Conservation (phyloP, 2,888 invertebrate genomes). For the Pterostichus madidus region DNA sequence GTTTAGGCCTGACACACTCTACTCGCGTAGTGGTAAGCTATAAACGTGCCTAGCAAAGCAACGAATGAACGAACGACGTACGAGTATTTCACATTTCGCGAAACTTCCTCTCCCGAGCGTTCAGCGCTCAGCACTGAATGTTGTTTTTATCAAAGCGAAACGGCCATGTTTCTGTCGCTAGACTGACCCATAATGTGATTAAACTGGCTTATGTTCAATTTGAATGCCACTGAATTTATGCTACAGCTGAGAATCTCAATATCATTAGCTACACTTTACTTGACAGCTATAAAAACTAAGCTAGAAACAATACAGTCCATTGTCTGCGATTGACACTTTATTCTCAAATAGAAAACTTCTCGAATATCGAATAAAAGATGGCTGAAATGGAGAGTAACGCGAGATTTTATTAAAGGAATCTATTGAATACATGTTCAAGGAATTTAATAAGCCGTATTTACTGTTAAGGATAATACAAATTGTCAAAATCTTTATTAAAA, state of each 20-base stretch:
- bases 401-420: too few species aligned
- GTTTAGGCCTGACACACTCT: background rate
- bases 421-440: too few species aligned
- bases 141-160: constrained; percentile 11
- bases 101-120: background rate
- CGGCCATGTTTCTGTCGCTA: constrained; percentile 6
- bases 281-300: background rate
- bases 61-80: too few species aligned
- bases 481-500: too few species aligned
- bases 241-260: background rate
- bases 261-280: background rate
- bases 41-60: too few species aligned
- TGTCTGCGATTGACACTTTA: background rate
- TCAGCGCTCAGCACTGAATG: background rate
- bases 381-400: too few species aligned
- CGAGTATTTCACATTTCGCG: constrained; percentile 7
- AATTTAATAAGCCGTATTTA: too few species aligned
- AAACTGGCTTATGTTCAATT: constrained; percentile 19
- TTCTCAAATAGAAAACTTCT: too few species aligned
- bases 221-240: background rate
- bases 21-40: too few species aligned
- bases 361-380: too few species aligned
- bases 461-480: too few species aligned
- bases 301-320: background rate
- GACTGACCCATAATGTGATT: constrained; percentile 6